Conservation (phyloP, 2,888 invertebrate genomes). For the Xestoiulus laeticollis region DNA sequence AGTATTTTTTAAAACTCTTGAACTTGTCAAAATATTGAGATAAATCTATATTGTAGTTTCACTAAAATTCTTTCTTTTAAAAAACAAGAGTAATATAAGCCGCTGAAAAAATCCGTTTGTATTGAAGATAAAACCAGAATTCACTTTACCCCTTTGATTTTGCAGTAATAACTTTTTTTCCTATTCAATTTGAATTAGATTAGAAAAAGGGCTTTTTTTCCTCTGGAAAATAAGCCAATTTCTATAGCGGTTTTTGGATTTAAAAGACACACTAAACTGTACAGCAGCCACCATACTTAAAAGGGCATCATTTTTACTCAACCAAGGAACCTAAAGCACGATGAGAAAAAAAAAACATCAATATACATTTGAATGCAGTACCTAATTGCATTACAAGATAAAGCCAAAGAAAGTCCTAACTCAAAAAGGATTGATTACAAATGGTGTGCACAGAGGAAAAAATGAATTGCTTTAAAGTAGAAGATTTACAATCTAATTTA, state of each 20-base stretch:
- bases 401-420: not conserved
- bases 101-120: not conserved
- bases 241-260: not conserved
- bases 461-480: not conserved
- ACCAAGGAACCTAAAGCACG: not conserved
- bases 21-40: too few relatives aligned
- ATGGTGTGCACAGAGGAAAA: not conserved
- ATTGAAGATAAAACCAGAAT: not conserved
- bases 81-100: not conserved
- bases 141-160: not conserved
- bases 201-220: not conserved
- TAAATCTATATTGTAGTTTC: too few relatives aligned
- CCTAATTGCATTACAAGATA: not conserved
- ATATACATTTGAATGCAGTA: not conserved
- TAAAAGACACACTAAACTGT: not conserved
- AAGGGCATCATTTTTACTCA: not conserved
- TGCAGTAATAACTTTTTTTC: not conserved
- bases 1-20: too few relatives aligned
- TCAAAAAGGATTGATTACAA: not conserved
- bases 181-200: not conserved
- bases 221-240: not conserved
- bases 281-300: not conserved
- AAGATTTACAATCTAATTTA: not conserved
- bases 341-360: not conserved
- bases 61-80: too few relatives aligned